Percentiles rank a stretch among this genome's conserved stretches.
These are phyloP conservation scores for Molossus molossus DNA, from an alignment of 2,797 vertebrate genomes.

Conservation along the genomic window DNA sequence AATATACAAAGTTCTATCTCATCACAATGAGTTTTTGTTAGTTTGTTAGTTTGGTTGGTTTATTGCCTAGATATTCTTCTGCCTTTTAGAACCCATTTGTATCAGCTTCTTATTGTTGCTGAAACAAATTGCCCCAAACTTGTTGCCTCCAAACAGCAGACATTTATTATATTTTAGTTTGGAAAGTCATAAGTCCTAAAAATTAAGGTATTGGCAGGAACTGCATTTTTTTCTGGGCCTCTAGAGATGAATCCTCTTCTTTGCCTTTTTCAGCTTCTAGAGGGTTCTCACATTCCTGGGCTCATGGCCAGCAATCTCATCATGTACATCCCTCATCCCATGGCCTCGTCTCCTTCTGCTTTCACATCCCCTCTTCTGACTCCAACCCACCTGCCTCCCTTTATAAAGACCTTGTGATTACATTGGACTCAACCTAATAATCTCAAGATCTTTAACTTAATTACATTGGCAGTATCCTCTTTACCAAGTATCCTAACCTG, in stretches of 20 bases:
- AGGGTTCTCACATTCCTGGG: not conserved
- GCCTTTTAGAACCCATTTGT: not conserved
- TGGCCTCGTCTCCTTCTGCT: too few species aligned
- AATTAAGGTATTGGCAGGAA: not conserved
- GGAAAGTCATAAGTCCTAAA: not conserved
- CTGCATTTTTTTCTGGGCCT: not conserved
- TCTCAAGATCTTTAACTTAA: not conserved
- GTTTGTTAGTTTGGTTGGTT: not conserved
- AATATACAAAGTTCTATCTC: not conserved
- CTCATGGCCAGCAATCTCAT: rapidly evolving
- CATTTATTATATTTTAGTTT: not conserved
- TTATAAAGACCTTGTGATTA: not conserved
- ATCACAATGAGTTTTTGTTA: not conserved
- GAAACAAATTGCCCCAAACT: too few species aligned
- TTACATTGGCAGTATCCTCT: not conserved
- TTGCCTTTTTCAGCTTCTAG: not conserved
- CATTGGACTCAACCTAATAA: not conserved
- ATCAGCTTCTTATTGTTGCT: not conserved
- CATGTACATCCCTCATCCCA: not conserved
- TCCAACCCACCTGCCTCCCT: not conserved
- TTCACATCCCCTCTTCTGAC: not conserved
- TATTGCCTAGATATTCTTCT: not conserved
- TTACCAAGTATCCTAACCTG: not conserved
- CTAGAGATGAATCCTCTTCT: too few species aligned
- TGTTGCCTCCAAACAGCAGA: not conserved